Evolutionary conservation across 1,140 invertebrate genomes (phyloP).

Genomic region (Chionoecetes opilio): DNA sequence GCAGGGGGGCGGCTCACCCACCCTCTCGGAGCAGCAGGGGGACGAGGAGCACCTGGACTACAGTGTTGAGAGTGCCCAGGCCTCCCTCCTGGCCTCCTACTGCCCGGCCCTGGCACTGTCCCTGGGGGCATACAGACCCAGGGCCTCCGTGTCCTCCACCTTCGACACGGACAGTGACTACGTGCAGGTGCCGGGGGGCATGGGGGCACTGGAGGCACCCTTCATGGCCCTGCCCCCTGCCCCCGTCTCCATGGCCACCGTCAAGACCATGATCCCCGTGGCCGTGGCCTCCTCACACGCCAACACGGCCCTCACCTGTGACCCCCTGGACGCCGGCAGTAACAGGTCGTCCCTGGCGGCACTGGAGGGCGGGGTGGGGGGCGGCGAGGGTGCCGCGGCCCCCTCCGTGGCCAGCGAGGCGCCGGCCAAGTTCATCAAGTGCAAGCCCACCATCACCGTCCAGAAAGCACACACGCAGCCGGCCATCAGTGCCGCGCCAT

Average conservation of each 20-base stretch:
- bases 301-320: conserved; percentile 53
- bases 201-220: conserved; percentile 46
- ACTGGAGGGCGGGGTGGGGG: conserved; percentile 74
- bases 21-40: conserved; percentile 67
- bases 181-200: conserved; percentile 84
- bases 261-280: conserved; percentile 81
- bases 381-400: conserved; percentile 76
- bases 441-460: conserved; percentile 82
- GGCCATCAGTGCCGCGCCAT: conserved; percentile 82
- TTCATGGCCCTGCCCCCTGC: conserved; percentile 74
- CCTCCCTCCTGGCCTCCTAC: conserved; percentile 58
- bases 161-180: conserved; percentile 95
- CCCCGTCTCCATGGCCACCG: conserved; percentile 80
- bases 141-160: conserved; percentile 91
- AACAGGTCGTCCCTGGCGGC: conserved; percentile 40
- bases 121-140: conserved; percentile 86
- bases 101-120: conserved; percentile 67
- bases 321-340: conserved; percentile 39
- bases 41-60: conserved; percentile 77
- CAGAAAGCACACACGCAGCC: conserved; percentile 82
- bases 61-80: conserved; percentile 80
- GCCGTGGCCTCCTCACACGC: conserved; percentile 77
- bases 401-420: conserved; percentile 78
- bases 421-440: conserved; percentile 83
- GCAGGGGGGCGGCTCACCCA: conserved; percentile 46